phyloP scores from a whole-genome alignment of 2,888 invertebrate genomes.

The Girardia tigrina region DNA sequence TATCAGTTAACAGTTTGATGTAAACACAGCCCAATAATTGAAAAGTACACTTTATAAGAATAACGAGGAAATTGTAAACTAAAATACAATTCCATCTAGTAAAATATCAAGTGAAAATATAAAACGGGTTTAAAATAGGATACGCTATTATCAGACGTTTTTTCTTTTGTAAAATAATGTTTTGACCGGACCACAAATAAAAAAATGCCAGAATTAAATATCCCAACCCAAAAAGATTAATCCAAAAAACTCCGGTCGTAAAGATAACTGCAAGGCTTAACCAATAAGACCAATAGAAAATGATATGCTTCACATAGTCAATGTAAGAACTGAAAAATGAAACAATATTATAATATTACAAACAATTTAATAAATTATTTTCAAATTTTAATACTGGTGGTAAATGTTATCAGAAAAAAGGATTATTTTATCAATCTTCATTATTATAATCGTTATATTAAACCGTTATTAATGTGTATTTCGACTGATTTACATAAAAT shows the following conservation, averaged over 20 bases:
- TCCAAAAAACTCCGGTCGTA: slow-evolving; percentile 79
- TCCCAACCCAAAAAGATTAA: slow-evolving; percentile 82
- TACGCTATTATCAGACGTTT: slow-evolving; percentile 59
- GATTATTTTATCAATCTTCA: no score
- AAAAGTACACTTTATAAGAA: slow-evolving; percentile 69
- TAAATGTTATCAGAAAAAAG: no score
- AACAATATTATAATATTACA: no score
- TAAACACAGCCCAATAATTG: slow-evolving; percentile 77
- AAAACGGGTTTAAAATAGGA: neutral
- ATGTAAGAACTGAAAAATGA: slow-evolving; percentile 68
- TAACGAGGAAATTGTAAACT: slow-evolving; percentile 75
- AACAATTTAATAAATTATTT: no score
- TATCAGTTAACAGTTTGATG: slow-evolving; percentile 53
- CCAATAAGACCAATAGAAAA: slow-evolving; percentile 86
- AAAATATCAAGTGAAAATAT: neutral
- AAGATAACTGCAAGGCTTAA: slow-evolving; percentile 82
- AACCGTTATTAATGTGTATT: no score
- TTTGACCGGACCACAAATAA: slow-evolving; percentile 94
- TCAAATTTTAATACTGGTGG: no score
- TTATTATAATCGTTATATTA: no score
- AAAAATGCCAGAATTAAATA: slow-evolving; percentile 86
- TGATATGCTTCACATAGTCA: slow-evolving; percentile 70
- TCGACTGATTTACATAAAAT: no score
- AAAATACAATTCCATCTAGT: slow-evolving; percentile 65
- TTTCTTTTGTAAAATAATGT: slow-evolving; percentile 78